Evolutionary conservation across 2,113 vertebrate genomes (phyloP).

Genomic region (Natator depressus): DNA sequence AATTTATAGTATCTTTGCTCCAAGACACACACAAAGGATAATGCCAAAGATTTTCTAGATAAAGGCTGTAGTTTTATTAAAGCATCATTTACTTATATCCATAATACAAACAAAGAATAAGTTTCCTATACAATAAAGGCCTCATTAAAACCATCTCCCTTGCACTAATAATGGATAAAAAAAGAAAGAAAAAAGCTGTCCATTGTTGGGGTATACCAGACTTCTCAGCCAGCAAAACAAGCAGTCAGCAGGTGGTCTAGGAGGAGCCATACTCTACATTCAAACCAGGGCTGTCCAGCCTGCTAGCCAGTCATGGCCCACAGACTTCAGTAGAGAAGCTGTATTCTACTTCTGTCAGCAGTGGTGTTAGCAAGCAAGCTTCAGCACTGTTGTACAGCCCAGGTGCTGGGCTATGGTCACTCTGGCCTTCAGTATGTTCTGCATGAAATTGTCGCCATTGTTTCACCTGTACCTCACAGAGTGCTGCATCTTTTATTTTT

Average conservation of each 20-base stretch:
- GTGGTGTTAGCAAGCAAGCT: no score
- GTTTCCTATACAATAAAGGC: not conserved
- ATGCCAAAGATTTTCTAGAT: not conserved
- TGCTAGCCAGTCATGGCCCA: not conserved
- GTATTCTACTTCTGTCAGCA: no score
- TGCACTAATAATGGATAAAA: not conserved
- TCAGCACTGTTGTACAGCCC: no score
- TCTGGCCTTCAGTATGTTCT: no score
- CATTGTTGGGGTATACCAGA: not conserved
- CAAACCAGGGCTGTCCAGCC: not conserved
- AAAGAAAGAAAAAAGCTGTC: not conserved
- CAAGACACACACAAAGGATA: not conserved
- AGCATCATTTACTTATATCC: not conserved
- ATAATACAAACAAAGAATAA: not conserved
- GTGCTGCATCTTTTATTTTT: no score
- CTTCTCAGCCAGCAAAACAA: not conserved
- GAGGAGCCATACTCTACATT: not conserved
- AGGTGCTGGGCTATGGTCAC: no score
- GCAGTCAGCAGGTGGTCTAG: no score
- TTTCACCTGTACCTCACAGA: no score
- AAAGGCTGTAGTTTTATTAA: not conserved
- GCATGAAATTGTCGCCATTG: no score
- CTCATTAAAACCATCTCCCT: not conserved
- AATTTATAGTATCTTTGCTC: not conserved
- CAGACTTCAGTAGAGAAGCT: not conserved